phyloP scores from a whole-genome alignment of 2,888 invertebrate genomes.

The Eucriotettix oculatus region DNA sequence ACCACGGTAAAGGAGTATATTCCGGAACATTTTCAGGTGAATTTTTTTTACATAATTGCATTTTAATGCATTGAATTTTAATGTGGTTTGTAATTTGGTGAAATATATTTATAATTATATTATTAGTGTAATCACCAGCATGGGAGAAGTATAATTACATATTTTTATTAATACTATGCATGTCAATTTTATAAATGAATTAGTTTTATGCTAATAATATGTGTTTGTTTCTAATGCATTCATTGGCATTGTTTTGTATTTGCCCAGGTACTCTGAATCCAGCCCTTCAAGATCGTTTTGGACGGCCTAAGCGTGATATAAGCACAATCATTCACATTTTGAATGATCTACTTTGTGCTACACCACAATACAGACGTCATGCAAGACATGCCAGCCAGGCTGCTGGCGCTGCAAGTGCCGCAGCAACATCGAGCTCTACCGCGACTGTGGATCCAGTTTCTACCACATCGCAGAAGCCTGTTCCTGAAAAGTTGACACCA shows the following conservation, averaged over 20 bases:
- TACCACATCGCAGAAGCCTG: too few species aligned
- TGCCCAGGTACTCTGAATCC: slow-evolving; percentile 69
- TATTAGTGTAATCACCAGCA: too few species aligned
- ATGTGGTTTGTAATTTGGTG: too few species aligned
- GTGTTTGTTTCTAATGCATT: background rate
- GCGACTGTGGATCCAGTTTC: too few species aligned
- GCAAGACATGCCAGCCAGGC: slow-evolving; percentile 6
- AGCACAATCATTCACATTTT: slow-evolving; percentile 91
- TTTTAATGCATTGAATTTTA: too few species aligned
- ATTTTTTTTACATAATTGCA: background rate
- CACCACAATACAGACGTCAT: slow-evolving; percentile 43
- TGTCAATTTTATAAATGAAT: too few species aligned
- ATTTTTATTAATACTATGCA: too few species aligned
- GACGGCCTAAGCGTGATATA: slow-evolving; percentile 82
- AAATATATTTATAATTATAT: too few species aligned
- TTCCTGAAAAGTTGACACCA: too few species aligned
- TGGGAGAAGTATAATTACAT: too few species aligned
- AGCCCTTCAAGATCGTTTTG: slow-evolving; percentile 77
- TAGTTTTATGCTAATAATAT: background rate
- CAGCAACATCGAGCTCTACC: background rate
- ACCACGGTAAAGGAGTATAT: slow-evolving; percentile 87
- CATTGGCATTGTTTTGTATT: background rate
- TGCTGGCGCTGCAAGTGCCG: background rate
- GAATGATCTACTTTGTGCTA: slow-evolving; percentile 82
- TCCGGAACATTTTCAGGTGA: slow-evolving; percentile 78